Conservation (phyloP, 1,140 invertebrate species). For the Pissodes strobi region DNA sequence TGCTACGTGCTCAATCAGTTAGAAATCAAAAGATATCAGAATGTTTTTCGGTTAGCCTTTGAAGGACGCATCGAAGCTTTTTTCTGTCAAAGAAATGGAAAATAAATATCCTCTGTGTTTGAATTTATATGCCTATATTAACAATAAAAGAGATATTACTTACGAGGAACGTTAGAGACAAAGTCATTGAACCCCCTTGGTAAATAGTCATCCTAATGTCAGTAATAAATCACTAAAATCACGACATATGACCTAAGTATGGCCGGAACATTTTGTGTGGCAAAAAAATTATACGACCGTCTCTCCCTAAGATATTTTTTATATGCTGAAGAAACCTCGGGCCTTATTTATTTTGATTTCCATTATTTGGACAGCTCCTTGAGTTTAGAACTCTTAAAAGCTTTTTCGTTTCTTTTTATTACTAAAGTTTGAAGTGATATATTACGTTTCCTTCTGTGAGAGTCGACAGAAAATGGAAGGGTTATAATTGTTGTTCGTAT, state of each 20-base stretch:
- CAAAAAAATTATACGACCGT: slow-evolving; percentile 6
- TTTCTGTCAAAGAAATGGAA: too few relatives aligned
- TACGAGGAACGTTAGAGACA: too few relatives aligned
- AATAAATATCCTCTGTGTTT: too few relatives aligned
- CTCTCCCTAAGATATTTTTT: slow-evolving; percentile 1
- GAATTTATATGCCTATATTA: too few relatives aligned
- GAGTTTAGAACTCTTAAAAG: slow-evolving; percentile 10
- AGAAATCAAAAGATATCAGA: too few relatives aligned
- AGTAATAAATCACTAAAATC: slow-evolving; percentile 8
- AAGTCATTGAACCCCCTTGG: too few relatives aligned
- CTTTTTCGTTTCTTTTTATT: not conserved
- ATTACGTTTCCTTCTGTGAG: not conserved
- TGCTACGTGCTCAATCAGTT: too few relatives aligned
- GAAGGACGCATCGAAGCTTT: too few relatives aligned
- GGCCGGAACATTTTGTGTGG: not conserved
- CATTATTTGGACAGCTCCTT: not conserved
- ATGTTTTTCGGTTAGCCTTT: too few relatives aligned
- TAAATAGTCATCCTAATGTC: not conserved
- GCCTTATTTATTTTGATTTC: slow-evolving; percentile 18
- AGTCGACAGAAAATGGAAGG: too few relatives aligned
- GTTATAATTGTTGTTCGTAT: too few relatives aligned
- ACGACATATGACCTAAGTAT: slow-evolving; percentile 10
- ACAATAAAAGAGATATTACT: too few relatives aligned
- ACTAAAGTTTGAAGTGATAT: not conserved
- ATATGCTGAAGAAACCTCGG: not conserved